Base-by-base conservation (phyloP, 2,113 vertebrate genomes). In the Lepidothrix coronata region DNA sequence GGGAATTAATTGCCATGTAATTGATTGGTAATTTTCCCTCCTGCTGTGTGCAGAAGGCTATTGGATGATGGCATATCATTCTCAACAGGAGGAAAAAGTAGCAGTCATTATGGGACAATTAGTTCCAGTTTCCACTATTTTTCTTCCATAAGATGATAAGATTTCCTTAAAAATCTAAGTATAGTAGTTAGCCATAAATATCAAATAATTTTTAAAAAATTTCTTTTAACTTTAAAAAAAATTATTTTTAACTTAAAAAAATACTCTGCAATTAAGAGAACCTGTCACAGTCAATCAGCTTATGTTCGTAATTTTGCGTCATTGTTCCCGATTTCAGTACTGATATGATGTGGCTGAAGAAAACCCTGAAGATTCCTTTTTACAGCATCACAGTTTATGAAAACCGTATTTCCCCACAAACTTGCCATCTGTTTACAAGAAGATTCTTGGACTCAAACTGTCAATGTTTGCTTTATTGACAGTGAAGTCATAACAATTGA, bases 101-200 rank as follows among this genome's bases (percentile, higher is more conserved):
- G 86, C 76, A 92, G 81, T 96, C 92, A 97, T 97, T 97, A 96
- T 68, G 37, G 48, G 54, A 93, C 93, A 98, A 97, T 98, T 98
- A 97, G 89, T 97, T 97, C 90, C 87, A 95, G 91, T 96, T 96
- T 95, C 89, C 63, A 85, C 65, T 77, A 85, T 94, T 96, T 96
- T 92, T 91, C 63, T 96, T 95, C 37, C 20, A 41, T 84, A 58
- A 88, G 77, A 85, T 87, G 77, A 89, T 93, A 87, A 97, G 93
- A 95, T 95, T 98, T 86, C 76, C 82, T 89, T 93, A 80, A 92
- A 97, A 95, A 48, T 88, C 44, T 90, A 41, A 93, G 43, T 91
- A 55, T 71, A 87, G 49, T 81, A 87, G 91, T 94, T 88, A 97
- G 92, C 85, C 43, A 76, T 96, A 96, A 94, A 84, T 90, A 94